phyloP scores from a whole-genome alignment of 2,888 invertebrate species.

The Sepiola atlantica region DNA sequence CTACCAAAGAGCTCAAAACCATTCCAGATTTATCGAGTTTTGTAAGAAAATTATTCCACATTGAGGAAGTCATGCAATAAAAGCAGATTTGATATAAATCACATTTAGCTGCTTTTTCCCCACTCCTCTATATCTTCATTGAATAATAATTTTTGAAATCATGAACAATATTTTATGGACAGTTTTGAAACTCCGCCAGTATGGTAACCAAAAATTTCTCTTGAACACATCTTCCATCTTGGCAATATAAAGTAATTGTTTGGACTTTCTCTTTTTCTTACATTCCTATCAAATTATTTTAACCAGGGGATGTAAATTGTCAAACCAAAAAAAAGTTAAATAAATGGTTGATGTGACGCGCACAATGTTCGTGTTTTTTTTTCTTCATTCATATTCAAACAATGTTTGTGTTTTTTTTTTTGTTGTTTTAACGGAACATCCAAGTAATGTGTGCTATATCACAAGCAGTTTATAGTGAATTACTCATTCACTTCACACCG shows the following conservation, averaged over 20 bases:
- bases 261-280: neutral
- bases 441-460: neutral
- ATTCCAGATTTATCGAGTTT: neutral
- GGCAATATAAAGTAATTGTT: conserved; percentile 19
- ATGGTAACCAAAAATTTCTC: conserved; percentile 1
- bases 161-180: neutral
- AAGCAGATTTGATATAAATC: neutral
- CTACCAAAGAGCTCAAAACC: neutral
- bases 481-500: neutral
- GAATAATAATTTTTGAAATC: neutral
- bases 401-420: neutral
- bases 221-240: neutral
- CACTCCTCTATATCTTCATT: neutral
- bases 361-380: neutral
- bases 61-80: neutral
- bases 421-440: neutral
- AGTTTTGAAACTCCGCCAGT: neutral
- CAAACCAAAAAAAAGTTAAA: conserved; percentile 4
- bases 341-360: neutral
- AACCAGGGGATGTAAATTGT: neutral
- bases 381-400: neutral
- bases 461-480: neutral
- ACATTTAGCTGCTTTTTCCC: neutral
- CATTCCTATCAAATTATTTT: conserved; percentile 13
- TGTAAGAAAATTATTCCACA: neutral